Conservation (phyloP, 2,888 invertebrate species). For the Panopea generosa region DNA sequence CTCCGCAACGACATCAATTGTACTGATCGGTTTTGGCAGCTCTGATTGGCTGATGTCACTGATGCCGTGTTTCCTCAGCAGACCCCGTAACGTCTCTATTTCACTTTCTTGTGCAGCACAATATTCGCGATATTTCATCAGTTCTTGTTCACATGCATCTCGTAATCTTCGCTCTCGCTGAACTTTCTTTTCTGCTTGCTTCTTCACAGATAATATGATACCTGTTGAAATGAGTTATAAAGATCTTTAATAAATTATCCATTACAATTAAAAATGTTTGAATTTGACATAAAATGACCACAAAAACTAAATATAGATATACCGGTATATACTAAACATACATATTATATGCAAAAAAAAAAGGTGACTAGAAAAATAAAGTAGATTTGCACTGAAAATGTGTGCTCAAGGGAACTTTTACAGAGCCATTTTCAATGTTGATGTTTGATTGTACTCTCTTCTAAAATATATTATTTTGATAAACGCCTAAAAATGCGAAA, state of each 20-base stretch:
- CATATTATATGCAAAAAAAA: too few relatives aligned
- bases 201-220: slow-evolving; percentile 83
- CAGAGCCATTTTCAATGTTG: too few relatives aligned
- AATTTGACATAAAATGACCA: too few relatives aligned
- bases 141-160: slow-evolving; percentile 84
- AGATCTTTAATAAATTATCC: not conserved
- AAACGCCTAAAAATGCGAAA: too few relatives aligned
- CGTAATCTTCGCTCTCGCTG: slow-evolving; percentile 79
- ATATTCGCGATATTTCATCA: slow-evolving; percentile 83
- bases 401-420: too few relatives aligned
- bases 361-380: too few relatives aligned
- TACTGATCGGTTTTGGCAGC: slow-evolving; percentile 72
- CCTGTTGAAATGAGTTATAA: slow-evolving; percentile 64
- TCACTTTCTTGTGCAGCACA: slow-evolving; percentile 84
- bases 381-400: too few relatives aligned
- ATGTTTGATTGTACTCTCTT: too few relatives aligned
- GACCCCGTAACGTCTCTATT: slow-evolving; percentile 81
- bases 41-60: slow-evolving; percentile 68
- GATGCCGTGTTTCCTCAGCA: slow-evolving; percentile 83
- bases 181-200: slow-evolving; percentile 83
- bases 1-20: slow-evolving; percentile 81
- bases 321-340: too few relatives aligned
- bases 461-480: too few relatives aligned
- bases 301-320: too few relatives aligned
- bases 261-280: too few relatives aligned